Percentiles rank a stretch among this genome's conserved stretches.
phyloP scores from a whole-genome alignment of 2,113 vertebrate genomes.

The Gila orcuttii region DNA sequence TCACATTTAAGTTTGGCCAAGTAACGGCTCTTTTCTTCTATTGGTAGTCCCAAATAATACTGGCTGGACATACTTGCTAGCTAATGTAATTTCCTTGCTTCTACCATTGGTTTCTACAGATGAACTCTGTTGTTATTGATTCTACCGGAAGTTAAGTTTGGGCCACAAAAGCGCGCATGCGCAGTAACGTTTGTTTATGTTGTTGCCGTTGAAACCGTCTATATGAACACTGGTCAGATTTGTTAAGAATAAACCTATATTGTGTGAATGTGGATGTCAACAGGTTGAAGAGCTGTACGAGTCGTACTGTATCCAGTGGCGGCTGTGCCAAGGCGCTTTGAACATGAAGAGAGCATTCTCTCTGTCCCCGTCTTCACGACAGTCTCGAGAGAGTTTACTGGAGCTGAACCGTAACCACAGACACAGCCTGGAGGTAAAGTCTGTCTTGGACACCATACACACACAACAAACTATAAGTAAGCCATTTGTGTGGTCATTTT shows the following conservation, averaged over 20 bases:
- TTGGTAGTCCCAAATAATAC: too few relatives aligned
- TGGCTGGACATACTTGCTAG: too few relatives aligned
- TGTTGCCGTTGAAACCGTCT: too few relatives aligned
- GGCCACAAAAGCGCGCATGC: too few relatives aligned
- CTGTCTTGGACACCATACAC: constrained; percentile 2
- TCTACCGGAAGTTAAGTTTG: too few relatives aligned
- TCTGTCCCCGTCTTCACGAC: constrained; percentile 82
- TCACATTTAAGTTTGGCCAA: too few relatives aligned
- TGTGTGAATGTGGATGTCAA: background rate
- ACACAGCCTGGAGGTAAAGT: constrained; percentile 86
- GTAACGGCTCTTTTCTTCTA: too few relatives aligned
- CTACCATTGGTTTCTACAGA: too few relatives aligned
- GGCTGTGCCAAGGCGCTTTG: constrained; percentile 85
- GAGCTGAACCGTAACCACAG: constrained; percentile 89
- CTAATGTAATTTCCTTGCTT: too few relatives aligned
- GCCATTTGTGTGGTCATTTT: background rate
- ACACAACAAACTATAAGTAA: background rate
- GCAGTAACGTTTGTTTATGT: too few relatives aligned
- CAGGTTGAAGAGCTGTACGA: constrained; percentile 97
- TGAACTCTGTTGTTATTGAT: too few relatives aligned
- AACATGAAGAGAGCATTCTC: constrained; percentile 95
- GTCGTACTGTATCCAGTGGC: constrained; percentile 90
- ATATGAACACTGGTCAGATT: background rate
- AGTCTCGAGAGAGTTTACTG: constrained; percentile 89
- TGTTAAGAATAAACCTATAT: background rate